Evolutionary conservation across 2,888 invertebrate species (phyloP).

Genomic region (Nephrotoma flavescens): DNA sequence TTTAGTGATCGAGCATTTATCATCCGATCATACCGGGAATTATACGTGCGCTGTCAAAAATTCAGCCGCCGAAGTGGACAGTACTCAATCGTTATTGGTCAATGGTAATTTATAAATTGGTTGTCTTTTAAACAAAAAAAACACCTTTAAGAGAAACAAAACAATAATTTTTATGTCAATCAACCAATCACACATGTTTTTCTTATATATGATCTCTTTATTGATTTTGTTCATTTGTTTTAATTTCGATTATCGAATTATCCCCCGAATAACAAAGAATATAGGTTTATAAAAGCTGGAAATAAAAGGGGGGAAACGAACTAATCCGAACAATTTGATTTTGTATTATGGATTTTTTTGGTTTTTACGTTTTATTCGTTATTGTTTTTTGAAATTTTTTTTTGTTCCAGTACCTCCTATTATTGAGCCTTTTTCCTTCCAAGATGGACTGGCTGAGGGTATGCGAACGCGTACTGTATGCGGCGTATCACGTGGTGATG

Average conservation of each 20-base stretch:
- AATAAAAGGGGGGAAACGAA: background rate
- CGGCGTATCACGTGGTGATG: constrained; percentile 66
- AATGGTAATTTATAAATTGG: constrained; percentile 43
- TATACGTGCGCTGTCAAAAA: constrained; percentile 61
- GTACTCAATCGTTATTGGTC: constrained; percentile 58
- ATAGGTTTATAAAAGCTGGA: background rate
- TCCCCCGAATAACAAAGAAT: background rate
- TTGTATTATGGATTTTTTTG: constrained; percentile 15
- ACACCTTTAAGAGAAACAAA: background rate
- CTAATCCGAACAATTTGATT: constrained; percentile 30
- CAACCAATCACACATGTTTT: background rate
- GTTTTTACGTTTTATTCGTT: background rate
- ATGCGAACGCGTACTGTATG: constrained; percentile 69
- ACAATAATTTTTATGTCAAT: background rate
- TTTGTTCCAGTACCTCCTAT: constrained; percentile 61
- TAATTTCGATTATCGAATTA: background rate
- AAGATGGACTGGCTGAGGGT: constrained; percentile 68
- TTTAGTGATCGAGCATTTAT: constrained; percentile 59
- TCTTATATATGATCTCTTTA: background rate
- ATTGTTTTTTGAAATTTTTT: constrained; percentile 19
- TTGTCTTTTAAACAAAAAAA: background rate
- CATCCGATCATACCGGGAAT: constrained; percentile 62
- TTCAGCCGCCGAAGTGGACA: constrained; percentile 56
- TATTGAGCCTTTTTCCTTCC: constrained; percentile 73
- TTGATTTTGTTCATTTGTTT: background rate